Evolutionary conservation across 1,140 invertebrate genomes (phyloP).

Genomic region (Drosophila equinoxialis): DNA sequence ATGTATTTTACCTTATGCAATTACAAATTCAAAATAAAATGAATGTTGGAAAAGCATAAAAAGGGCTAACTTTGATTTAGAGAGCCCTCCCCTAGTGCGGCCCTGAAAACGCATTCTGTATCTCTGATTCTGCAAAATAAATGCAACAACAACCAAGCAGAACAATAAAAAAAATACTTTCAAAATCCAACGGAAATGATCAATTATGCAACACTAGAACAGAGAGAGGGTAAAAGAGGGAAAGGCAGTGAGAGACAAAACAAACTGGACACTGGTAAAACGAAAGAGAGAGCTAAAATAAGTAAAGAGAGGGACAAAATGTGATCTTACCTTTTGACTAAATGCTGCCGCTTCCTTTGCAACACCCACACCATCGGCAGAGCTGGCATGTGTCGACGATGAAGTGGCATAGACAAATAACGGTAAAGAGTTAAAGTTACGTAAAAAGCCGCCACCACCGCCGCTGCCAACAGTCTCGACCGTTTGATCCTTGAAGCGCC

Average conservation of each 20-base stretch:
- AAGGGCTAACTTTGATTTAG: neutral
- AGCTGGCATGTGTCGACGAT: conserved; percentile 69
- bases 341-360: conserved; percentile 72
- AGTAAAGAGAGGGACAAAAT: conserved; percentile 10
- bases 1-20: no score
- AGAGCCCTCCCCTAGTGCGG: neutral
- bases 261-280: no score
- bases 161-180: conserved; percentile 29
- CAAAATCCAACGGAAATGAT: conserved; percentile 65
- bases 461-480: conserved; percentile 15
- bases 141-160: conserved; percentile 51
- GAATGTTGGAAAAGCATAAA: neutral
- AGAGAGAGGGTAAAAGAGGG: conserved; percentile 44
- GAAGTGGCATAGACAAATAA: conserved; percentile 79
- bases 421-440: conserved; percentile 78
- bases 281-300: neutral
- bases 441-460: conserved; percentile 54
- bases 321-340: conserved; percentile 67
- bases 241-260: neutral
- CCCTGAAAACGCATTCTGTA: conserved; percentile 51
- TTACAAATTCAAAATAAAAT: no score
- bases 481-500: conserved; percentile 72
- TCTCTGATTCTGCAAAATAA: conserved; percentile 56
- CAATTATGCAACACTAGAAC: conserved; percentile 69
- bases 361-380: conserved; percentile 77